phyloP scores from a whole-genome alignment of 2,113 vertebrate genomes.

The Lophura nycthemera region DNA sequence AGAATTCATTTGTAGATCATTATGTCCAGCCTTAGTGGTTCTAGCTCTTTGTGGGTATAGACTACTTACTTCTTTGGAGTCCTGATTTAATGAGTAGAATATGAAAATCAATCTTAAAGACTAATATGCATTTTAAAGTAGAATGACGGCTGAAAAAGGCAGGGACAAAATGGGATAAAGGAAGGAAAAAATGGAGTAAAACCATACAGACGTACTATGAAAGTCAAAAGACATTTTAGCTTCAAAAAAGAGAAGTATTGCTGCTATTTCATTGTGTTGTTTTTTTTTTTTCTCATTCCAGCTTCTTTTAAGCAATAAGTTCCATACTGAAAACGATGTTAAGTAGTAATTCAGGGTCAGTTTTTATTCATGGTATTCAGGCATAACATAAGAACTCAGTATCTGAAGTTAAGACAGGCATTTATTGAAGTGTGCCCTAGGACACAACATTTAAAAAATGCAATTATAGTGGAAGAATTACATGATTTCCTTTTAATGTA shows the following conservation, averaged over 20 bases:
- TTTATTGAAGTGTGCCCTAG: neutral
- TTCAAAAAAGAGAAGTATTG: neutral
- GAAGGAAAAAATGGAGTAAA: neutral
- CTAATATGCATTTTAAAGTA: neutral
- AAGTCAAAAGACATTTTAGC: neutral
- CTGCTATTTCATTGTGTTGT: neutral
- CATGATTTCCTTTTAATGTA: neutral
- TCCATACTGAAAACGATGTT: neutral
- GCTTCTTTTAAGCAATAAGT: neutral
- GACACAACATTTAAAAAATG: neutral
- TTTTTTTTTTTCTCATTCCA: neutral
- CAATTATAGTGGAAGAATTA: neutral
- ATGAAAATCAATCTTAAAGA: neutral
- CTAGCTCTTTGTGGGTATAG: neutral
- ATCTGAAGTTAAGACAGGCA: neutral
- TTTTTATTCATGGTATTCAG: neutral
- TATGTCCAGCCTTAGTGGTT: accelerated
- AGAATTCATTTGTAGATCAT: neutral
- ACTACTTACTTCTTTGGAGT: neutral
- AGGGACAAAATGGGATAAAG: neutral
- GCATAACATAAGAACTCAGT: neutral
- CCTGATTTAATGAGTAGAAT: neutral
- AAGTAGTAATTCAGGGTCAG: neutral
- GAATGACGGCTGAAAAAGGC: neutral
- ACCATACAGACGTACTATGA: neutral